A percentile compares a stretch with the other conserved stretches of the same genome.
Conservation (phyloP, 2,888 invertebrate genomes). For the Habroteleia sp. region DNA sequence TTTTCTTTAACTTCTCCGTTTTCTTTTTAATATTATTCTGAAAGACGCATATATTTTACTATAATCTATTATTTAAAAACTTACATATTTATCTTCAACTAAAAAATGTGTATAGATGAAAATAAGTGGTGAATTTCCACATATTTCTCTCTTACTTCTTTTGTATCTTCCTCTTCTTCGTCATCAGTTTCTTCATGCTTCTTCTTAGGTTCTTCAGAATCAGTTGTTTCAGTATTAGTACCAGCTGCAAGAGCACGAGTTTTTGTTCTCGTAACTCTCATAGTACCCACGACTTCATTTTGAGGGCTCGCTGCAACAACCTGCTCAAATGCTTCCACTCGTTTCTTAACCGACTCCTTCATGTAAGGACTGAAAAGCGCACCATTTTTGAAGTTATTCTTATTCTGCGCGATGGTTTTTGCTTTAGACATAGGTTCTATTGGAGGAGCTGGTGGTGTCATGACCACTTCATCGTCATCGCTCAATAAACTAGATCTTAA, state of each 20-base stretch:
- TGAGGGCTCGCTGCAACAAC: conserved; percentile 77
- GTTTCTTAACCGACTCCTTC: conserved; percentile 84
- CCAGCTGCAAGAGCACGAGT: conserved; percentile 83
- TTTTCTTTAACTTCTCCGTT: conserved; percentile 62
- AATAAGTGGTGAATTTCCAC: too few species aligned
- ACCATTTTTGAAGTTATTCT: conserved; percentile 74
- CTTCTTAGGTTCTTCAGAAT: background rate
- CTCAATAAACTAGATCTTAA: conserved; percentile 60
- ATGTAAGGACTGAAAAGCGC: conserved; percentile 83
- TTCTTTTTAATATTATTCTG: conserved; percentile 57
- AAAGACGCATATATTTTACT: background rate
- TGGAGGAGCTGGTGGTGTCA: conserved; percentile 66
- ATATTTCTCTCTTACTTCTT: conserved; percentile 77
- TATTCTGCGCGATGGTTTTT: conserved; percentile 53
- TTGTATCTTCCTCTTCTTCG: conserved; percentile 71
- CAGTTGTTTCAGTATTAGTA: conserved; percentile 24
- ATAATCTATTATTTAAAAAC: too few species aligned
- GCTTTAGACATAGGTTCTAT: conserved; percentile 2
- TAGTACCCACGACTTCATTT: conserved; percentile 9
- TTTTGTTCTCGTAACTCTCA: conserved; percentile 83
- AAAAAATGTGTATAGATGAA: too few species aligned
- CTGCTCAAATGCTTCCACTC: conserved; percentile 84
- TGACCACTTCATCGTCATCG: conserved; percentile 69
- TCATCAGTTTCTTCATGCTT: conserved; percentile 17
- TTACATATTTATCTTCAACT: background rate